Conservation (phyloP, 2,888 invertebrate species). For the Timema cristinae region DNA sequence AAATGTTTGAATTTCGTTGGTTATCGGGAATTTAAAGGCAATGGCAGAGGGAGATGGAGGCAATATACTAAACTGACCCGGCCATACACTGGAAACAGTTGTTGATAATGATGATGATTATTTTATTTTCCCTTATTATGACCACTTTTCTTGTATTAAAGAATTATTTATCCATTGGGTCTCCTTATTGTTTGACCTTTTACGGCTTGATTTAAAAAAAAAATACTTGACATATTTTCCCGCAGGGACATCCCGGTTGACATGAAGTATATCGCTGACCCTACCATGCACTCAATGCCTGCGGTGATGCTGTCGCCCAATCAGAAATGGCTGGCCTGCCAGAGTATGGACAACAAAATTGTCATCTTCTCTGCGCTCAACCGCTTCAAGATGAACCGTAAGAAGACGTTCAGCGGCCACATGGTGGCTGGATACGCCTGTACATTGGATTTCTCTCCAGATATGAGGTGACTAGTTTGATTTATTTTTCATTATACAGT, state of each 20-base stretch:
- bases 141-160: conserved; percentile 5
- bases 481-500: conserved; percentile 1
- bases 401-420: conserved; percentile 96
- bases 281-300: conserved; percentile 99
- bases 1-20: too few relatives aligned
- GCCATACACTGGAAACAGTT: too few relatives aligned
- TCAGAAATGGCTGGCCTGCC: conserved; percentile 98
- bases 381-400: conserved; percentile 95
- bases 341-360: conserved; percentile 98
- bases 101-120: too few relatives aligned
- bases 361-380: conserved; percentile 96
- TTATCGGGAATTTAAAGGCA: too few relatives aligned
- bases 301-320: conserved; percentile 93
- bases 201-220: conserved; percentile 3
- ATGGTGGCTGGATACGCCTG: conserved; percentile 99
- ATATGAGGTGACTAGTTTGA: conserved; percentile 73
- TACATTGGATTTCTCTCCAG: conserved; percentile 93
- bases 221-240: conserved; percentile 13
- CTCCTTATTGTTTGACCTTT: background rate
- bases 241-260: conserved; percentile 87
- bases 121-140: background rate
- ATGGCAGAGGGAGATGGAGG: too few relatives aligned
- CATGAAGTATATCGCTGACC: conserved; percentile 99
- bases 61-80: too few relatives aligned
- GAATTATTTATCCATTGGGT: background rate